phyloP scores from a whole-genome alignment of 2,113 vertebrate genomes.

The Maccullochella peelii region DNA sequence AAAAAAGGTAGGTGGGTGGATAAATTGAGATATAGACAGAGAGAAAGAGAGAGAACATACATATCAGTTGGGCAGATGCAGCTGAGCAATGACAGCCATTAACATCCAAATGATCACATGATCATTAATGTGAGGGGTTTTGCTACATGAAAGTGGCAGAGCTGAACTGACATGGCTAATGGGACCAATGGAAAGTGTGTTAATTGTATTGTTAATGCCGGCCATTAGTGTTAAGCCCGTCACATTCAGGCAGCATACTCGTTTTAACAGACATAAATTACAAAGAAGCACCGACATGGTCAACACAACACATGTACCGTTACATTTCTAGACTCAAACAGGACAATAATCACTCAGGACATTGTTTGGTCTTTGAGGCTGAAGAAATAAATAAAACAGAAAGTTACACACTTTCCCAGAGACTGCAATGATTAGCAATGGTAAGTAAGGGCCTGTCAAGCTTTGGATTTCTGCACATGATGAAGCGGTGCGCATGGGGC shows the following conservation, averaged over 20 bases:
- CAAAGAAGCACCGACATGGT: slow-evolving; percentile 29
- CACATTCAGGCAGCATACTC: slow-evolving; percentile 43
- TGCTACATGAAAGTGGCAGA: slow-evolving; percentile 56
- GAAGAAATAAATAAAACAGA: not conserved
- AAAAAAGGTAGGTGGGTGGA: slow-evolving; percentile 44
- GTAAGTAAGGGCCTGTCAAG: not conserved
- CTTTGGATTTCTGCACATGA: not conserved
- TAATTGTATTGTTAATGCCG: slow-evolving; percentile 53
- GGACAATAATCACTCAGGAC: slow-evolving; percentile 22
- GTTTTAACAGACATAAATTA: slow-evolving; percentile 39
- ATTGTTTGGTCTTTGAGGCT: not conserved
- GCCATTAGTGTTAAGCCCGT: slow-evolving; percentile 41
- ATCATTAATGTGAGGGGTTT: slow-evolving; percentile 66
- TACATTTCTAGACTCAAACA: slow-evolving; percentile 29
- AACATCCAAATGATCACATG: slow-evolving; percentile 80
- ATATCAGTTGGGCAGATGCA: slow-evolving; percentile 94
- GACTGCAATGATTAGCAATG: not conserved
- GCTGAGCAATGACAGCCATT: slow-evolving; percentile 87
- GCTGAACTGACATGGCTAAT: slow-evolving; percentile 69
- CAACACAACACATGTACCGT: slow-evolving; percentile 37
- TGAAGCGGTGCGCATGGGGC: not conserved
- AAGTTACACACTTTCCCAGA: not conserved
- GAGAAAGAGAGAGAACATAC: slow-evolving; percentile 83
- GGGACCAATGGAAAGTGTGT: slow-evolving; percentile 56
- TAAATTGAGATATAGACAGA: slow-evolving; percentile 66